These are phyloP conservation scores for Anguilla anguilla DNA, from an alignment of 2,797 vertebrate genomes.

Conservation along the genomic window DNA sequence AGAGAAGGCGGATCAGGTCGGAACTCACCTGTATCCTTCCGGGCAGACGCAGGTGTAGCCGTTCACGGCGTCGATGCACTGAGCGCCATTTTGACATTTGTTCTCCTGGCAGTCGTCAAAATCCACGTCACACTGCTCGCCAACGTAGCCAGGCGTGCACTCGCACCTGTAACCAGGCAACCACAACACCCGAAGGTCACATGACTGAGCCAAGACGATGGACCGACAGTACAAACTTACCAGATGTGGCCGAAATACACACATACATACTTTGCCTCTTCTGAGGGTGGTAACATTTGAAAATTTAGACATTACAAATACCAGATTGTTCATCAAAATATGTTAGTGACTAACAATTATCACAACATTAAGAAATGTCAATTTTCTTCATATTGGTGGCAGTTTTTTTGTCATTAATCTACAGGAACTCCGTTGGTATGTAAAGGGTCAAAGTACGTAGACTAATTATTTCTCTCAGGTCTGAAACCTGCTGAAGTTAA, in stretches of 20 bases:
- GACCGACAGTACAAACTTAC: neutral
- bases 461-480: neutral
- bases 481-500: neutral
- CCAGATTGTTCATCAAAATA: too few species aligned
- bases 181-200: neutral
- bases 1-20: neutral
- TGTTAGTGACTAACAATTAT: neutral
- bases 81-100: constrained; percentile 92
- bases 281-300: neutral
- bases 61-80: constrained; percentile 90
- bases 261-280: neutral
- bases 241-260: neutral
- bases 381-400: neutral
- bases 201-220: neutral
- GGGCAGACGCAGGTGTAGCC: constrained; percentile 93
- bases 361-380: neutral
- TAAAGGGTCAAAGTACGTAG: neutral
- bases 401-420: too few species aligned
- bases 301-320: neutral
- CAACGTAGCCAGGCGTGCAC: constrained; percentile 90
- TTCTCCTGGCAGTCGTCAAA: constrained; percentile 94
- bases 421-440: neutral
- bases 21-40: constrained; percentile 87
- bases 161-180: constrained; percentile 79
- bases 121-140: constrained; percentile 90